These are phyloP conservation scores for Schizotus pectinicornis DNA, from an alignment of 2,888 invertebrate species.

Conservation along the genomic window DNA sequence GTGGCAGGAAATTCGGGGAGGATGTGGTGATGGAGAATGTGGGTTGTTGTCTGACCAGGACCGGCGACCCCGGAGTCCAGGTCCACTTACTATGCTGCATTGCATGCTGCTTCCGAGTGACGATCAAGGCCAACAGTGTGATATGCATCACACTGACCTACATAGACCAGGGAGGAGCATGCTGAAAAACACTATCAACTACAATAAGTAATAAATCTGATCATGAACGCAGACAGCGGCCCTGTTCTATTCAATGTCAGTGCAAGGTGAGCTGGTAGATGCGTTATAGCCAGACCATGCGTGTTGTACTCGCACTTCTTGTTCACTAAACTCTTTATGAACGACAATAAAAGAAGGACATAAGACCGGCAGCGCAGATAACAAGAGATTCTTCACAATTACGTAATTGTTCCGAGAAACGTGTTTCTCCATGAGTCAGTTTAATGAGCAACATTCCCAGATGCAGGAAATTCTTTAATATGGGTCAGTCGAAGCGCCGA, in stretches of 20 bases:
- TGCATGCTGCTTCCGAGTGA: slow-evolving; percentile 50
- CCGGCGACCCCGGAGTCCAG: slow-evolving; percentile 21
- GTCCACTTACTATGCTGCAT: slow-evolving; percentile 33
- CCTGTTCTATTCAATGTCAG: slow-evolving; percentile 54
- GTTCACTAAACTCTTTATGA: slow-evolving; percentile 24
- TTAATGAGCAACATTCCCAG: slow-evolving; percentile 10
- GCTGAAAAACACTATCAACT: slow-evolving; percentile 49
- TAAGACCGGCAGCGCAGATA: slow-evolving; percentile 18
- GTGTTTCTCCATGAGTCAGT: slow-evolving; percentile 1
- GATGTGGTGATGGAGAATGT: slow-evolving; percentile 11
- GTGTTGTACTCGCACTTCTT: slow-evolving; percentile 35
- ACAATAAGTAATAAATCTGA: slow-evolving; percentile 51
- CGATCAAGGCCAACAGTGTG: slow-evolving; percentile 50
- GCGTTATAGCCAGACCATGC: slow-evolving; percentile 37
- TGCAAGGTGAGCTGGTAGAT: slow-evolving; percentile 55
- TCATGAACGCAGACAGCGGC: slow-evolving; percentile 49
- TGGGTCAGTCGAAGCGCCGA: slow-evolving; percentile 10
- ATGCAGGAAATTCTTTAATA: slow-evolving; percentile 18
- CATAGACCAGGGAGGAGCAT: slow-evolving; percentile 49
- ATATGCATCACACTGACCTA: slow-evolving; percentile 55
- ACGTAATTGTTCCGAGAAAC: slow-evolving; percentile 21
- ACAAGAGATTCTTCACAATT: slow-evolving; percentile 19
- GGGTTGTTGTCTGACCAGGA: slow-evolving; percentile 4
- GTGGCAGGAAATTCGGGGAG: no score
- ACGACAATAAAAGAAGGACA: background rate